phyloP scores from a whole-genome alignment of 2,113 vertebrate species.

The Tautogolabrus adspersus region DNA sequence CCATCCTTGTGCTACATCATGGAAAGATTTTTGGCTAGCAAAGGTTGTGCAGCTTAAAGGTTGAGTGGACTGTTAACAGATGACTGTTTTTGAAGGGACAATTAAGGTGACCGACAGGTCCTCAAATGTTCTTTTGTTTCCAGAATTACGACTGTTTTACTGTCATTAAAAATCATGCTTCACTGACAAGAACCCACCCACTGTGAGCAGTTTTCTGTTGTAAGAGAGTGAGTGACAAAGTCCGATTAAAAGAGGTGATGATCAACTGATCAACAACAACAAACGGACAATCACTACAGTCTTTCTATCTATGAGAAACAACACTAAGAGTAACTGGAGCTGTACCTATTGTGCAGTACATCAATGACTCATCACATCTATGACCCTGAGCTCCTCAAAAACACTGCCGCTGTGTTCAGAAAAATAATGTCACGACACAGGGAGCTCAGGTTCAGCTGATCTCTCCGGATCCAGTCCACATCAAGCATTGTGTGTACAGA shows the following conservation, averaged over 20 bases:
- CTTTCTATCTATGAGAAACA: background rate
- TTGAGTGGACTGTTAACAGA: too few relatives aligned
- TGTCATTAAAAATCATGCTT: background rate
- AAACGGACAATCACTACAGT: background rate
- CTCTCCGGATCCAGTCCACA: constrained; percentile 40
- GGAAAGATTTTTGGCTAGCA: too few relatives aligned
- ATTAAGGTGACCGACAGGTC: too few relatives aligned
- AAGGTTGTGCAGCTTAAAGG: too few relatives aligned
- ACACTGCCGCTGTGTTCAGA: constrained; percentile 40
- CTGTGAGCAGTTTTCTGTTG: background rate
- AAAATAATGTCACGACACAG: constrained; percentile 57
- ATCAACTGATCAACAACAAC: background rate
- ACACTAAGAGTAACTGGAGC: background rate
- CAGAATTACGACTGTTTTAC: too few relatives aligned
- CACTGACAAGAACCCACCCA: background rate
- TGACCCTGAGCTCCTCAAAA: constrained; percentile 60
- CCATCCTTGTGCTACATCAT: too few relatives aligned
- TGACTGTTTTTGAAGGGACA: too few relatives aligned
- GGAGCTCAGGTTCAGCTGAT: constrained; percentile 60
- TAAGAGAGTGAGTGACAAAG: background rate
- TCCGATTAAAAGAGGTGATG: background rate
- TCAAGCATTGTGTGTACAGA: constrained; percentile 10
- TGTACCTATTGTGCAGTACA: constrained; percentile 31
- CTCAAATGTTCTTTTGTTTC: too few relatives aligned
- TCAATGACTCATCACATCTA: constrained; percentile 67